phyloP scores from a whole-genome alignment of 2,797 vertebrate species.

The Hydrophis major region DNA sequence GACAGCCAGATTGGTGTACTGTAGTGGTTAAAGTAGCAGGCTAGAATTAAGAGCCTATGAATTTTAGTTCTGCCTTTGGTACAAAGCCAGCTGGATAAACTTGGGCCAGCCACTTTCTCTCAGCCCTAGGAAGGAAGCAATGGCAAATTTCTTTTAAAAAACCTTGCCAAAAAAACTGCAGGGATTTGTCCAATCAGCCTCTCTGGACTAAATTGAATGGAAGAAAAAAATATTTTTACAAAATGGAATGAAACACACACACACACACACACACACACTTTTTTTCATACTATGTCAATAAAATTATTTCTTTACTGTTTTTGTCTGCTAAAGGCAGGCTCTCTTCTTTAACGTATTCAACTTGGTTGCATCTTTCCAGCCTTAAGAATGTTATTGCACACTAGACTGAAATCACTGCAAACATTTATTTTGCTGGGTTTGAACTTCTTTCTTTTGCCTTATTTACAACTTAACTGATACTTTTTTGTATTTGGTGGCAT shows the following conservation, averaged over 20 bases:
- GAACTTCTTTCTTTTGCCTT: background rate
- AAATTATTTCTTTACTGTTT: background rate
- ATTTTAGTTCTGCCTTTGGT: background rate
- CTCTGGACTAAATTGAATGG: no score
- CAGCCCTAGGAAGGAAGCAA: background rate
- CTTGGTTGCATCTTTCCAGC: background rate
- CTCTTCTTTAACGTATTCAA: background rate
- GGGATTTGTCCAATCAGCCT: background rate
- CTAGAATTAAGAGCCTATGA: background rate
- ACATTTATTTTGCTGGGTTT: background rate
- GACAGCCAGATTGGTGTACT: background rate
- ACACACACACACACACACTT: no score
- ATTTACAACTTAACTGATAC: background rate
- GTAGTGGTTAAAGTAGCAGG: background rate
- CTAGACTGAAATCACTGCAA: background rate
- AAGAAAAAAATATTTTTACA: background rate
- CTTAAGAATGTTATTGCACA: background rate
- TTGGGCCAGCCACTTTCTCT: background rate
- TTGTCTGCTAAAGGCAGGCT: background rate
- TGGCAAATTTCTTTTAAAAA: background rate
- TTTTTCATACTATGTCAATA: background rate
- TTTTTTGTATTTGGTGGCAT: background rate
- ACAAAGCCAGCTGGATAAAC: background rate
- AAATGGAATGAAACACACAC: slow-evolving; percentile 11
- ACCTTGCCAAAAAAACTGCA: no score